Evolutionary conservation across 1,140 invertebrate species (phyloP).

Genomic region (Acromyrmex charruanus): DNA sequence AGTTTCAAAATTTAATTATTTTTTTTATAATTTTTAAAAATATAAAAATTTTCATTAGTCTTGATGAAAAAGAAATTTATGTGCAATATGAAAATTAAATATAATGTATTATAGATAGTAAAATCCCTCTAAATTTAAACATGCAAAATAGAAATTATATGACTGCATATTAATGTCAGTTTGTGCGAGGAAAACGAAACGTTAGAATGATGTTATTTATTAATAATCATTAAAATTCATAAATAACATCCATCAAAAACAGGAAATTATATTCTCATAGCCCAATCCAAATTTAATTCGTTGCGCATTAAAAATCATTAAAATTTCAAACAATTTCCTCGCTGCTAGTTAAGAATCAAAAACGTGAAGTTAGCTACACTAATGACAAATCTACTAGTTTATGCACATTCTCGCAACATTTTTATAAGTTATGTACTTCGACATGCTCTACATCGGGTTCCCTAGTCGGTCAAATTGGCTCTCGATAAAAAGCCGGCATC

Average conservation of each 20-base stretch:
- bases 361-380: slow-evolving; percentile 1
- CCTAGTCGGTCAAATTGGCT: slow-evolving; percentile 39
- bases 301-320: neutral
- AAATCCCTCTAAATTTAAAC: neutral
- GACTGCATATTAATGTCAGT: neutral
- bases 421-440: slow-evolving; percentile 31
- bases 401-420: slow-evolving; percentile 41
- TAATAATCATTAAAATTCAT: slow-evolving; percentile 48
- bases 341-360: neutral
- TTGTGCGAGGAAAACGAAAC: neutral
- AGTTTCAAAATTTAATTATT: neutral
- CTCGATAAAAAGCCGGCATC: slow-evolving; percentile 38
- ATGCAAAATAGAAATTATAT: slow-evolving; percentile 31
- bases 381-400: slow-evolving; percentile 12
- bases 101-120: neutral
- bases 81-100: neutral
- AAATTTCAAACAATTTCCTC: slow-evolving; percentile 19
- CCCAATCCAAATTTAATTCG: slow-evolving; percentile 4
- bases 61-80: neutral
- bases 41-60: neutral
- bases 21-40: neutral
- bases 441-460: neutral
- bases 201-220: slow-evolving; percentile 26
- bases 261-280: slow-evolving; percentile 19
- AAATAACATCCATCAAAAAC: slow-evolving; percentile 31